A percentile compares a stretch with the other conserved stretches of the same genome.
These are phyloP conservation scores for Blastobasis adustella DNA, from an alignment of 2,888 invertebrate genomes.

Conservation along the genomic window DNA sequence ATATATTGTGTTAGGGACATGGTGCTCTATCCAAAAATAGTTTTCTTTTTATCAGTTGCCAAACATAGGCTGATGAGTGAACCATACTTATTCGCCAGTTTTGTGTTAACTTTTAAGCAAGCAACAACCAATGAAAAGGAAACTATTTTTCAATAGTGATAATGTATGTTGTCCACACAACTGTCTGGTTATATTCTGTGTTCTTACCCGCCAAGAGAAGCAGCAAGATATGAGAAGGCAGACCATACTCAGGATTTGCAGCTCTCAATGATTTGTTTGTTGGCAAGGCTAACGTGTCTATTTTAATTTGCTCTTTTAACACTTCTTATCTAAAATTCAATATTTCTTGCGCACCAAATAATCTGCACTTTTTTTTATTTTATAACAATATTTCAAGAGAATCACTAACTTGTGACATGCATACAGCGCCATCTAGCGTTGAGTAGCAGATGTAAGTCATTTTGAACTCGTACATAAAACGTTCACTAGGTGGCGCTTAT, in stretches of 20 bases:
- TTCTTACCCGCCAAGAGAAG: slow-evolving; percentile 48
- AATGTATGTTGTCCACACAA: background rate
- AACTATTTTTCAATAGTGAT: too few relatives aligned
- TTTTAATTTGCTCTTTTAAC: slow-evolving; percentile 20
- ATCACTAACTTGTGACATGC: background rate
- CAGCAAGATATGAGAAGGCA: slow-evolving; percentile 31
- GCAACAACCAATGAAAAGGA: too few relatives aligned
- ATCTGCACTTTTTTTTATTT: background rate
- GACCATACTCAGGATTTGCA: slow-evolving; percentile 60
- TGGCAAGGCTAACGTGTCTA: slow-evolving; percentile 53
- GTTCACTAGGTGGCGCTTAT: too few relatives aligned
- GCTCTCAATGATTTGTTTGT: slow-evolving; percentile 44
- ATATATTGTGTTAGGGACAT: too few relatives aligned
- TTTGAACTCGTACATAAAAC: too few relatives aligned
- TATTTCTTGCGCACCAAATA: background rate
- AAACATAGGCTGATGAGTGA: too few relatives aligned
- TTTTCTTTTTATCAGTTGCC: too few relatives aligned
- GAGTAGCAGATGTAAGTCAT: slow-evolving; percentile 31
- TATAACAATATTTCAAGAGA: background rate
- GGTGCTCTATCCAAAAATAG: too few relatives aligned
- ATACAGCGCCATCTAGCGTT: slow-evolving; percentile 48
- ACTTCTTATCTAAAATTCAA: slow-evolving; percentile 12
- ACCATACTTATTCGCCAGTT: too few relatives aligned
- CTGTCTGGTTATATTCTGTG: slow-evolving; percentile 23
- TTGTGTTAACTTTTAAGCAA: too few relatives aligned